phyloP scores from a whole-genome alignment of 1,140 invertebrate genomes.

The Drosophila mayri region DNA sequence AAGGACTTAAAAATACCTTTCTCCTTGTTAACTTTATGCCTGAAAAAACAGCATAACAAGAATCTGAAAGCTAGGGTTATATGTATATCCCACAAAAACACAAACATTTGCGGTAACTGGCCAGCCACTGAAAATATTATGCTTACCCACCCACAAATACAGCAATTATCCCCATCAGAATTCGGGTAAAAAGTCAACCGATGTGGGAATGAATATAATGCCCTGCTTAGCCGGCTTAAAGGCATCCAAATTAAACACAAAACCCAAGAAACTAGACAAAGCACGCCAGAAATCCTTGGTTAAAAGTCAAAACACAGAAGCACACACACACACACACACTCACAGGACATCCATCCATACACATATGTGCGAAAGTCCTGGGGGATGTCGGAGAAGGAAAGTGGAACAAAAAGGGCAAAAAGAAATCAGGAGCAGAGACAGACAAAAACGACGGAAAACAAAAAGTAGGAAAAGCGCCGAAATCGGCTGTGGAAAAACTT shows the following conservation, averaged over 20 bases:
- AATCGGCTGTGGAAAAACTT: conserved; percentile 51
- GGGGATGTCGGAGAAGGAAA: conserved; percentile 8
- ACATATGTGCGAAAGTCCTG: conserved; percentile 23
- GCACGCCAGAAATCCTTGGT: conserved; percentile 39
- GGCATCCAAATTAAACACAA: conserved; percentile 26
- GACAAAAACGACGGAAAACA: conserved; percentile 27
- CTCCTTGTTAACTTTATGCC: neutral
- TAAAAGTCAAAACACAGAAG: conserved; percentile 50
- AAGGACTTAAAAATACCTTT: neutral
- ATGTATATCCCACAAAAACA: neutral
- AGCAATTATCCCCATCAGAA: conserved; percentile 37
- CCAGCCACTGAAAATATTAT: conserved; percentile 24
- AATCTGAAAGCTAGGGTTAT: neutral
- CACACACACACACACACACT: conserved; percentile 13
- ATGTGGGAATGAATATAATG: conserved; percentile 43
- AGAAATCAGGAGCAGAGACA: neutral
- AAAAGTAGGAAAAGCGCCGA: conserved; percentile 42
- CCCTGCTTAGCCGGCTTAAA: conserved; percentile 39
- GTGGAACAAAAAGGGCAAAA: neutral
- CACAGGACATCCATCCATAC: neutral
- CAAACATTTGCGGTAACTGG: conserved; percentile 8
- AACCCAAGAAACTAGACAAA: conserved; percentile 40
- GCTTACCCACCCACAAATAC: conserved; percentile 7
- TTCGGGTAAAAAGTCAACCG: conserved; percentile 26
- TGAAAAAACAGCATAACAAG: neutral